These are phyloP conservation scores for Piezodorus guildinii DNA, from an alignment of 1,140 invertebrate species.

Conservation along the genomic window DNA sequence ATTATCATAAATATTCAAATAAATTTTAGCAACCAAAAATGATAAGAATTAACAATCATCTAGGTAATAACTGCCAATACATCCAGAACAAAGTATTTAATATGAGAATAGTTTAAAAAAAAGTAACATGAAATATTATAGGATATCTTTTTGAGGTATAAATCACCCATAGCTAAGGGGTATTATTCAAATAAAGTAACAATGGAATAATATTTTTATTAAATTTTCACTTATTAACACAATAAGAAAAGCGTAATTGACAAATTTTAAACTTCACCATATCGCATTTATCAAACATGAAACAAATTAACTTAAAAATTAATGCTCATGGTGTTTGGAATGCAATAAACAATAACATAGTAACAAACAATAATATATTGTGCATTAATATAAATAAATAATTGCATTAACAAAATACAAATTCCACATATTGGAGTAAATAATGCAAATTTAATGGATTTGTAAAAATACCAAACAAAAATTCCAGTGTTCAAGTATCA, in stretches of 20 bases:
- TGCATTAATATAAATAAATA: constrained; percentile 8
- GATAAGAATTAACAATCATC: no score
- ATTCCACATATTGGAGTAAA: not conserved
- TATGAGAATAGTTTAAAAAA: no score
- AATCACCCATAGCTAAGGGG: no score
- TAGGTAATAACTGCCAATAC: no score
- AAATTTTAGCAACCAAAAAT: no score
- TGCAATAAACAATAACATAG: constrained; percentile 4
- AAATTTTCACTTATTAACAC: constrained; percentile 1
- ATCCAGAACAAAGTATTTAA: no score
- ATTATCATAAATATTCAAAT: no score
- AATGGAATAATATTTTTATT: no score
- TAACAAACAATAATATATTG: constrained; percentile 10
- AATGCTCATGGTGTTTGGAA: constrained; percentile 1
- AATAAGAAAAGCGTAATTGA: constrained; percentile 10
- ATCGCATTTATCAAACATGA: constrained; percentile 2
- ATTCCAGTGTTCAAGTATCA: no score
- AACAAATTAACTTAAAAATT: not conserved
- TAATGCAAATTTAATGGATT: not conserved
- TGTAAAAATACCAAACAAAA: not conserved
- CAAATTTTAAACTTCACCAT: constrained; percentile 4
- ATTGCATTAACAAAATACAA: not conserved
- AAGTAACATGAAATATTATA: no score
- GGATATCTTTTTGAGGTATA: no score
- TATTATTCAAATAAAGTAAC: no score